Percentiles rank a stretch among this genome's conserved stretches.
phyloP scores from a whole-genome alignment of 2,113 vertebrate genomes.

The Ictalurus punctatus region DNA sequence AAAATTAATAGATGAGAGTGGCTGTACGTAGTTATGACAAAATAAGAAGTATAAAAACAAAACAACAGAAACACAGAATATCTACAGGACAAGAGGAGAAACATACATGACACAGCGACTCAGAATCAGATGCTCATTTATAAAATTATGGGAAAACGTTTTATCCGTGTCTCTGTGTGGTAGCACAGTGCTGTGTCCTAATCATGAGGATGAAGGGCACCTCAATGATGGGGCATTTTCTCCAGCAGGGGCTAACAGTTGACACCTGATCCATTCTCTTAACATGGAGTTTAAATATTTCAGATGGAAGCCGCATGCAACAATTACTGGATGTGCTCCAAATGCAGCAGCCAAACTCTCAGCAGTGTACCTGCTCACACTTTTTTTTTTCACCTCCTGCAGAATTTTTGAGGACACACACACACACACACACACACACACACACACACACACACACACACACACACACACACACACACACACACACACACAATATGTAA shows the following conservation, averaged over 20 bases:
- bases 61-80: neutral
- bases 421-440: constrained; percentile 17
- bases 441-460: neutral
- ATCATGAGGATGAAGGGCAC: constrained; percentile 38
- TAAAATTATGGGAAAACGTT: neutral
- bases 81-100: neutral
- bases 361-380: constrained; percentile 1
- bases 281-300: constrained; percentile 76
- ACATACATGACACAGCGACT: neutral
- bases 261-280: constrained; percentile 68
- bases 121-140: neutral
- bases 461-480: constrained; percentile 12
- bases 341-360: constrained; percentile 55
- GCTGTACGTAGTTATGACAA: too few species aligned
- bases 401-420: constrained; percentile 21
- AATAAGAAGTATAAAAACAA: too few species aligned
- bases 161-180: neutral
- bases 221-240: constrained; percentile 51
- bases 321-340: constrained; percentile 67
- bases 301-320: constrained; percentile 65
- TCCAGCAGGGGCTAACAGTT: constrained; percentile 57
- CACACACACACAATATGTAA: neutral
- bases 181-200: constrained; percentile 48
- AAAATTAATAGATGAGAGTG: too few species aligned
- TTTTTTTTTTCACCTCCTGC: neutral